A percentile compares a stretch with the other conserved stretches of the same genome.
Evolutionary conservation across 2,113 vertebrate genomes (phyloP).

Genomic region (Tragelaphus scriptus): DNA sequence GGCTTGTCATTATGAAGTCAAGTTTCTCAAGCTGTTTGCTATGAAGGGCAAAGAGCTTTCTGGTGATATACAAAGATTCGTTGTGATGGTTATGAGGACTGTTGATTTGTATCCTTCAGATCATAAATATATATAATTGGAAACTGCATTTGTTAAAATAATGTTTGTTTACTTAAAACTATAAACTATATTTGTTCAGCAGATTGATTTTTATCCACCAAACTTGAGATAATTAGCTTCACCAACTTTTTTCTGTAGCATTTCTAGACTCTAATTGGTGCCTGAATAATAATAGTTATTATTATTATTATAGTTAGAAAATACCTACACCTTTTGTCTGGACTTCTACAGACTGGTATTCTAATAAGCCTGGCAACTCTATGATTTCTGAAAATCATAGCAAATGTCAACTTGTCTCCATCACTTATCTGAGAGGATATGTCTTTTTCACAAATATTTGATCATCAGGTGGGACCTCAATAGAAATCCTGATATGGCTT

Average conservation of each 20-base stretch:
- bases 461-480: neutral
- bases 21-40: neutral
- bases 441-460: neutral
- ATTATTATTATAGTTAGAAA: neutral
- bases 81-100: neutral
- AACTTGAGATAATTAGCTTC: neutral
- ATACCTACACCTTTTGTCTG: neutral
- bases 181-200: neutral
- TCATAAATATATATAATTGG: neutral
- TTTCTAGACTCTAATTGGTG: neutral
- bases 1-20: neutral
- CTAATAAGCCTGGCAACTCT: neutral
- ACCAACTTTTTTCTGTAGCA: neutral
- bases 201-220: neutral
- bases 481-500: neutral
- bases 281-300: neutral
- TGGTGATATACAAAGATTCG: neutral
- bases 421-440: neutral
- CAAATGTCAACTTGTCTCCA: neutral
- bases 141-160: constrained; percentile 16
- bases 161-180: neutral
- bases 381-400: neutral
- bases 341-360: neutral
- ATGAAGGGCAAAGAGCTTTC: neutral
- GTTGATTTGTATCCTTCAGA: neutral